These are phyloP conservation scores for Pygoscelis antarcticus DNA, from an alignment of 2,113 vertebrate species.

Conservation along the genomic window DNA sequence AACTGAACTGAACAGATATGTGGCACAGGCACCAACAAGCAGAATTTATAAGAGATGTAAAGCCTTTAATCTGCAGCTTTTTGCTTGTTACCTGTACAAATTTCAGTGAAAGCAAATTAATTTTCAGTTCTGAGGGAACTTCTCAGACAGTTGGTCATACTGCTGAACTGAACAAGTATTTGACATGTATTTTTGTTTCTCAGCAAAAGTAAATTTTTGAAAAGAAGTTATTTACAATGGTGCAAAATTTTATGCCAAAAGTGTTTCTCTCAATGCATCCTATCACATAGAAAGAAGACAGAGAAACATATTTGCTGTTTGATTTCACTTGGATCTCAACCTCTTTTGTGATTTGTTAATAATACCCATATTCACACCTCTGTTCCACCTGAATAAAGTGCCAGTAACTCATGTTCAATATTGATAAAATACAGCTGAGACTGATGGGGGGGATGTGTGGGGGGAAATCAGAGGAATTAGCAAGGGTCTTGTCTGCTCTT, in stretches of 20 bases:
- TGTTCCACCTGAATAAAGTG: not conserved
- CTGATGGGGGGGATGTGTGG: not conserved
- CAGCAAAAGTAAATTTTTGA: not conserved
- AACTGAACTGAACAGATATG: not conserved
- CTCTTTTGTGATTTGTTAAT: not conserved
- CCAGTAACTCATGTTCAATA: not conserved
- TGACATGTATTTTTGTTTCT: conserved; percentile 9
- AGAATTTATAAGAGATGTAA: not conserved
- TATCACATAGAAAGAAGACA: not conserved
- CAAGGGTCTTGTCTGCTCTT: not conserved
- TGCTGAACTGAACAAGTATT: conserved; percentile 41
- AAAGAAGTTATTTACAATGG: not conserved
- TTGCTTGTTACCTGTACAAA: conserved; percentile 21
- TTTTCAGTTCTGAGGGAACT: conserved; percentile 16
- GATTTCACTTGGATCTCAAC: not conserved
- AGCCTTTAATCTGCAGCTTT: conserved; percentile 29
- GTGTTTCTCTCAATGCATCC: not conserved
- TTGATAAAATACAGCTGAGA: not conserved
- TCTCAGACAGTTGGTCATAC: not conserved
- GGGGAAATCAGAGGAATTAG: not conserved
- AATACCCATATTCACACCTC: not conserved
- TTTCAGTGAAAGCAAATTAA: conserved; percentile 53
- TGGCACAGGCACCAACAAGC: not conserved
- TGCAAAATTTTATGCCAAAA: not conserved
- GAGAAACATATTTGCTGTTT: not conserved